These are phyloP conservation scores for Apodemus agrarius DNA, from an alignment of 2,797 vertebrate genomes.

Conservation along the genomic window DNA sequence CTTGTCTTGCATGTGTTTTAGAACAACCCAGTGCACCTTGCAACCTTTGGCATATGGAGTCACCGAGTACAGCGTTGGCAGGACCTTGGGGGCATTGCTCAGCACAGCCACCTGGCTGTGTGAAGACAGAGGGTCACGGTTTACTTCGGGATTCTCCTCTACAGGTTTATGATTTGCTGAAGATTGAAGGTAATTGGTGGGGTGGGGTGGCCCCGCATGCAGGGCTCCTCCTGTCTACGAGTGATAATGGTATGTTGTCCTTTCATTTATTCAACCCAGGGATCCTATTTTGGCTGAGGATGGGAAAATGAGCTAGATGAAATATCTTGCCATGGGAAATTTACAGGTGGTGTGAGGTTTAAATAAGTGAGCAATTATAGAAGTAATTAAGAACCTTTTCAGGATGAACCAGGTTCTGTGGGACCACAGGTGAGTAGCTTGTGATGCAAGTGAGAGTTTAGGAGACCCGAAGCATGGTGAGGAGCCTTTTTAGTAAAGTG, in stretches of 20 bases:
- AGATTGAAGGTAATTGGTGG: neutral
- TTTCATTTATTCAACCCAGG: neutral
- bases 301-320: slow-evolving; percentile 28
- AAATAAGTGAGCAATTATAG: slow-evolving; percentile 2
- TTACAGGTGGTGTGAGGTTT: neutral
- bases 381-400: neutral
- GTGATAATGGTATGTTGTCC: neutral
- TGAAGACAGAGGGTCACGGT: neutral
- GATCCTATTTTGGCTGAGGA: neutral
- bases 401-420: neutral
- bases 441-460: neutral
- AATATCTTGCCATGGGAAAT: neutral
- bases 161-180: neutral
- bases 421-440: neutral
- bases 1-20: slow-evolving; percentile 36
- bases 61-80: neutral
- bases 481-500: neutral
- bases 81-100: neutral
- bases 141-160: neutral
- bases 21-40: neutral
- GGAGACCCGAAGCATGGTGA: neutral
- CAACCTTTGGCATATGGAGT: neutral
- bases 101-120: neutral
- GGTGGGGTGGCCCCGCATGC: neutral
- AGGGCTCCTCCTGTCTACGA: neutral